These are phyloP conservation scores for Aviceda subcristata DNA, from an alignment of 2,113 vertebrate species.

Conservation along the genomic window DNA sequence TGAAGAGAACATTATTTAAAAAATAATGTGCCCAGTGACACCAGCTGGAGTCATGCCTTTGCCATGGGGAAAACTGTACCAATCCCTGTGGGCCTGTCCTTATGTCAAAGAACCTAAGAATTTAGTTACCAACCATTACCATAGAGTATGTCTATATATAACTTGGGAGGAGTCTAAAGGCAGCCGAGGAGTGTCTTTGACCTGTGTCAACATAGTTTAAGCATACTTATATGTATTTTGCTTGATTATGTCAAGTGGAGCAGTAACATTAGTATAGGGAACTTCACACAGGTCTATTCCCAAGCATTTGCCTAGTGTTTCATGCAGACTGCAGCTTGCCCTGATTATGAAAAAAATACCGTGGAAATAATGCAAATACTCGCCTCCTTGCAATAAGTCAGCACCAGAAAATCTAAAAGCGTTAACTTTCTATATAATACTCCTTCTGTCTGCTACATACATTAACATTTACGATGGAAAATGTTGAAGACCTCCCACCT, in stretches of 20 bases:
- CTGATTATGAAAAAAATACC: background rate
- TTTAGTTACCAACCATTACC: background rate
- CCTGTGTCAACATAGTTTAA: background rate
- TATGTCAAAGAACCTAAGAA: background rate
- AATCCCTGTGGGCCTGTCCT: background rate
- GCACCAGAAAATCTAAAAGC: conserved; percentile 32
- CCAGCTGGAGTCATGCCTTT: background rate
- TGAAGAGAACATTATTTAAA: background rate
- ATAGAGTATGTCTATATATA: background rate
- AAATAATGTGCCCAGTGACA: background rate
- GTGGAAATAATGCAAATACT: conserved; percentile 5
- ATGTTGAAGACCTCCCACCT: conserved; percentile 26
- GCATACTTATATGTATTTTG: background rate
- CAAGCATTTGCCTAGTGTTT: background rate
- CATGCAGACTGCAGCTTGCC: background rate
- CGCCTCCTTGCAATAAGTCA: background rate
- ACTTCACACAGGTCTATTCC: background rate
- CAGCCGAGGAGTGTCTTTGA: background rate
- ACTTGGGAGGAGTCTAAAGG: background rate
- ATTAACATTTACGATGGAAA: conserved; percentile 47
- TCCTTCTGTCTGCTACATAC: conserved; percentile 39
- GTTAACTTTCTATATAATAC: conserved; percentile 25
- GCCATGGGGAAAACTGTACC: background rate
- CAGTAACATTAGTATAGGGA: background rate
- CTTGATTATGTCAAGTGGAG: background rate